phyloP scores from a whole-genome alignment of 2,113 vertebrate genomes.

The Hippocampus comes region DNA sequence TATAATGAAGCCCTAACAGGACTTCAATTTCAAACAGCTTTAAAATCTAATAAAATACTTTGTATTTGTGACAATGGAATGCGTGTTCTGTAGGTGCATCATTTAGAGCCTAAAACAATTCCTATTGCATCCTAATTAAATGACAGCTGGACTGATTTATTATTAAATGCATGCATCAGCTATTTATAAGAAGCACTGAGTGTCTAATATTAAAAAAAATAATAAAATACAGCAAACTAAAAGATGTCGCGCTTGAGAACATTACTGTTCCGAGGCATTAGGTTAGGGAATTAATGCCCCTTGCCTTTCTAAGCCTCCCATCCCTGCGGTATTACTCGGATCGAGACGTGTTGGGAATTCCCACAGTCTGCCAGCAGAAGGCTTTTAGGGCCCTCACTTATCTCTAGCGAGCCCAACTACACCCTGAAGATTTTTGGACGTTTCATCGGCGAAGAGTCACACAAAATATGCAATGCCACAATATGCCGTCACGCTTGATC shows the following conservation, averaged over 20 bases:
- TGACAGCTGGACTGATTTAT: too few relatives aligned
- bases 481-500: not conserved
- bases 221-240: not conserved
- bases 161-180: too few relatives aligned
- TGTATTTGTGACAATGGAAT: too few relatives aligned
- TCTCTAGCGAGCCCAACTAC: slow-evolving; percentile 8
- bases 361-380: slow-evolving; percentile 36
- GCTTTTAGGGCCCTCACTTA: slow-evolving; percentile 25
- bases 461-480: not conserved
- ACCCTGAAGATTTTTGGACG: slow-evolving; percentile 21
- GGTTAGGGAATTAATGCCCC: slow-evolving; percentile 62
- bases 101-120: too few relatives aligned
- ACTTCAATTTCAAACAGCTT: too few relatives aligned
- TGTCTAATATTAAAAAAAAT: too few relatives aligned
- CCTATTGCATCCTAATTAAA: too few relatives aligned
- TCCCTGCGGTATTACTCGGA: slow-evolving; percentile 26
- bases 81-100: too few relatives aligned
- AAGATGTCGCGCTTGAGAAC: slow-evolving; percentile 22
- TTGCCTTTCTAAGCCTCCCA: slow-evolving; percentile 27
- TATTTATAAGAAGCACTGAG: too few relatives aligned
- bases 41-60: too few relatives aligned
- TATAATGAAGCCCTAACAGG: too few relatives aligned
- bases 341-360: slow-evolving; percentile 47
- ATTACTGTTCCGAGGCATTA: slow-evolving; percentile 31
- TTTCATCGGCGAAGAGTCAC: not conserved